Base-by-base conservation (phyloP, 2,797 vertebrate genomes). In the Spinus olivaceus region DNA sequence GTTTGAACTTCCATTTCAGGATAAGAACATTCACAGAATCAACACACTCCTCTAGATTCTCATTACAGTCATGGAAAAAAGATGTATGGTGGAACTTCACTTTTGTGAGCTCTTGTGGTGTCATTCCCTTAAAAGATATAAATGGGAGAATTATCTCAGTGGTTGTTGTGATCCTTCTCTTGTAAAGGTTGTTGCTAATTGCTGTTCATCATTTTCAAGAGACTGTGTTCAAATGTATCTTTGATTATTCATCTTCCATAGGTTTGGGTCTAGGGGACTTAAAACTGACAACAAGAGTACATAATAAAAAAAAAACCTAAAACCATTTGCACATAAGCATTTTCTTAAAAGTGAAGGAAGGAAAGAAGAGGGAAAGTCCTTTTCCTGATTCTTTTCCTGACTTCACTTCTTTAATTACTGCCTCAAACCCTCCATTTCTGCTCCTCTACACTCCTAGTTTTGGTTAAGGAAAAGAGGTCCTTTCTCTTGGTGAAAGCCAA, bases 71-170 rank as follows among this genome's bases (percentile, higher is more conserved):
- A 59, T 10, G 18, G 66, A 44, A 65, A 33, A 85, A 51, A 81
- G 72, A 80, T 49, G 42, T 25, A 49, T 25, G 32, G 37, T 59
- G 56, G 46, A 77, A 74, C 53, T 81, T 91, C 19, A 44, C 56
- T 95, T 83, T 85, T 47, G 3, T 80, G 59, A 47, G 57, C 49
- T 67, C 21, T 47, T 53, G 59, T 80, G 39, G 35, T 90, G 53
- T 84, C 49, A 57, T 90, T 97, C 64, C 25, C 80, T 80, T 94
- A 92, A 90, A 89, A 59, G 23, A 72, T 90, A 50, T 70, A 69
- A 89, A 93, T 80, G 66, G 72, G 61, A 72, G 54, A 92, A 78
- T 90, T 82, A 88, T 94, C 67, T 78, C 82, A 57, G 57, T 69
- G 64, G 76, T 73, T 81, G 17, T 90, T 94, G 70, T 42, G 54